Percentiles rank a stretch among this genome's conserved stretches.
Evolutionary conservation across 2,113 vertebrate genomes (phyloP).

Genomic region (Bothrops jararaca): DNA sequence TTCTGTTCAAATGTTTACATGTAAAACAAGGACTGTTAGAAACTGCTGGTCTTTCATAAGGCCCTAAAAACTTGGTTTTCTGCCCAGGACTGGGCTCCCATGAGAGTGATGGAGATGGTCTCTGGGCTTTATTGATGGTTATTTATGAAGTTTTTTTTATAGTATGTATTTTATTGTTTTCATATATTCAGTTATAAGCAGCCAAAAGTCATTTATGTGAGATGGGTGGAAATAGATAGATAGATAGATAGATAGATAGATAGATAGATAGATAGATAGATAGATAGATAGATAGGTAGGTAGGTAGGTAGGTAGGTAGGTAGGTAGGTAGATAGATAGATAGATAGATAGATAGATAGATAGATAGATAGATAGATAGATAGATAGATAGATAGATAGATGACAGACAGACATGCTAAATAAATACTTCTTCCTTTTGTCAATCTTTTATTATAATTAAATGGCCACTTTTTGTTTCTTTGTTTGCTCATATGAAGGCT

Average conservation of each 20-base stretch:
- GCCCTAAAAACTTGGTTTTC: background rate
- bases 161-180: background rate
- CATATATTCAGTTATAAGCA: background rate
- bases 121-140: background rate
- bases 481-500: background rate
- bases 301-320: too few species aligned
- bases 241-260: too few species aligned
- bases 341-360: too few species aligned
- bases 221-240: background rate
- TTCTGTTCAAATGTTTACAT: background rate
- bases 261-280: background rate
- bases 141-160: background rate
- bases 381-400: too few species aligned
- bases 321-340: too few species aligned
- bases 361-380: too few species aligned
- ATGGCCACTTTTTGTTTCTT: slow-evolving; percentile 1
- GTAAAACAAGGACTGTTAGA: background rate
- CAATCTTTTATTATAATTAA: background rate
- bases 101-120: background rate
- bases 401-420: background rate
- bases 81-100: background rate
- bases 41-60: background rate
- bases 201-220: background rate
- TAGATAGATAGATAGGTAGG: too few species aligned
- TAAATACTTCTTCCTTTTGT: background rate